Percentiles rank a stretch among this genome's conserved stretches.
These are phyloP conservation scores for Paralvinella palmiformis DNA, from an alignment of 1,140 invertebrate species.

Conservation along the genomic window DNA sequence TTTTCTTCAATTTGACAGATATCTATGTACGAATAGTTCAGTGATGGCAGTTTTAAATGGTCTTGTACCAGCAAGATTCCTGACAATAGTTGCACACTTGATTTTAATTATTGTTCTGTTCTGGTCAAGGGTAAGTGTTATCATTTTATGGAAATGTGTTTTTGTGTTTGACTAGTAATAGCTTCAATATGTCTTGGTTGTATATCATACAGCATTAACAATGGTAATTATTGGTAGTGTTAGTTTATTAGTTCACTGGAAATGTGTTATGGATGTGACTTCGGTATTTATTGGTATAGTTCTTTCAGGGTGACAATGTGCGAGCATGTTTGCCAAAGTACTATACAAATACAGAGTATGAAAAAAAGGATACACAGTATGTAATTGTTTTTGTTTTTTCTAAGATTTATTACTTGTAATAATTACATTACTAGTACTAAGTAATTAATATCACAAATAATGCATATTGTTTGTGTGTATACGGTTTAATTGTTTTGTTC, in stretches of 20 bases:
- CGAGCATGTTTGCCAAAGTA: slow-evolving; percentile 27
- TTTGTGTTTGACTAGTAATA: background rate
- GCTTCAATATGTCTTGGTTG: background rate
- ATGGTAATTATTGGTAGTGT: background rate
- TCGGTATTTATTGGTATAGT: background rate
- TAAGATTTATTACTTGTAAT: background rate
- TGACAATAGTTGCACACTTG: slow-evolving; percentile 37
- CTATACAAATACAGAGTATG: slow-evolving; percentile 31
- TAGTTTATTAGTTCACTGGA: slow-evolving; percentile 8
- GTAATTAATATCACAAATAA: background rate
- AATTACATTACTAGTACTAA: background rate
- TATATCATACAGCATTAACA: background rate
- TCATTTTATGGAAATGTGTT: background rate
- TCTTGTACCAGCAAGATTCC: slow-evolving; percentile 36
- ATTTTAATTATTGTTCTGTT: slow-evolving; percentile 36
- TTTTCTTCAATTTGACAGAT: no score
- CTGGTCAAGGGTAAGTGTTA: slow-evolving; percentile 32
- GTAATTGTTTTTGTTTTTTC: slow-evolving; percentile 8
- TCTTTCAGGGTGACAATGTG: slow-evolving; percentile 36
- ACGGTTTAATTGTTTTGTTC: background rate
- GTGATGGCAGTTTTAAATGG: slow-evolving; percentile 22
- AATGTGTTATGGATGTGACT: background rate
- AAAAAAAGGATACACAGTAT: slow-evolving; percentile 35
- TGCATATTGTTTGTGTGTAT: background rate
- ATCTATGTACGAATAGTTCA: no score